phyloP scores from a whole-genome alignment of 2,113 vertebrate genomes.

The Chloropsis hardwickii region DNA sequence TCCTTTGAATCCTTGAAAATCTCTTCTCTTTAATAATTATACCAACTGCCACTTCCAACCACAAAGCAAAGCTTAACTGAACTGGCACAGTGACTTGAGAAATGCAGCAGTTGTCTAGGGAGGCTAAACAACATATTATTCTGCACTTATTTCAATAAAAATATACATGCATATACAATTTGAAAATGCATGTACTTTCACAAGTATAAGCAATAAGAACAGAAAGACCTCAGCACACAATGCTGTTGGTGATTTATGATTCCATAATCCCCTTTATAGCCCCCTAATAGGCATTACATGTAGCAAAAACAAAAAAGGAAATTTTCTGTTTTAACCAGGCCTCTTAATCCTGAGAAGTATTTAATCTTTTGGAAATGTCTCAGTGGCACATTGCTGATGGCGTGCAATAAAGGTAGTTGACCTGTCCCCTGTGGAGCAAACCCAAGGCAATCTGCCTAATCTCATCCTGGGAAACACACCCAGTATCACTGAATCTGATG shows the following conservation, averaged over 20 bases:
- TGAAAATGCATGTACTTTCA: not conserved
- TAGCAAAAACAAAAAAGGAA: conserved; percentile 15
- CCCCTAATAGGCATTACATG: not conserved
- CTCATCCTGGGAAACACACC: conserved; percentile 11
- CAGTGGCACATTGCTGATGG: not conserved
- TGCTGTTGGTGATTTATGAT: not conserved
- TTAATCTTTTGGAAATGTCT: conserved; percentile 30
- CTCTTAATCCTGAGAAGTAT: conserved; percentile 36
- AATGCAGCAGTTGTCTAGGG: not conserved
- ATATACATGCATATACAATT: not conserved
- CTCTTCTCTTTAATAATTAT: not conserved
- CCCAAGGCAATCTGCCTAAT: conserved; percentile 25
- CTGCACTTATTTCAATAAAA: not conserved
- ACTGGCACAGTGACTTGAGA: not conserved
- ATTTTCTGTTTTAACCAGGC: conserved; percentile 21
- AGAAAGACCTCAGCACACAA: not conserved
- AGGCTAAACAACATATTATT: not conserved
- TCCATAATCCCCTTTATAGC: not conserved
- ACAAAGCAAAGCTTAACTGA: not conserved
- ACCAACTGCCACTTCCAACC: not conserved
- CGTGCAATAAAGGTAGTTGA: conserved; percentile 19
- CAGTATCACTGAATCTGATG: not conserved
- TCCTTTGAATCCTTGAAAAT: not conserved
- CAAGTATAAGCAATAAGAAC: not conserved
- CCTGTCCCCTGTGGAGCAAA: conserved; percentile 28